Conservation (phyloP, 2,888 invertebrate genomes). For the Drosophila kanekoi region DNA sequence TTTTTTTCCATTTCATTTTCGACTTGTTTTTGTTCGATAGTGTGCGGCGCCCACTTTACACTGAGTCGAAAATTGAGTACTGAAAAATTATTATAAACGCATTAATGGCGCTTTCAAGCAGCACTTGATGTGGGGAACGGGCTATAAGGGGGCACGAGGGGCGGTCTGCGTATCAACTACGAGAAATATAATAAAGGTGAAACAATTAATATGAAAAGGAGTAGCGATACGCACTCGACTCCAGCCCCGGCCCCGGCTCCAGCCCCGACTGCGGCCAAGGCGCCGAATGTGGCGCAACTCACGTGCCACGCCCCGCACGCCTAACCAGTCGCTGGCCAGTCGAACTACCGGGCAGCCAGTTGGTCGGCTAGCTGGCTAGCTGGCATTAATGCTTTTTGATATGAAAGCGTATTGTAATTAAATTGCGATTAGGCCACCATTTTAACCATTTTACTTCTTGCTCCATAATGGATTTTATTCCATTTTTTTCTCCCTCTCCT, state of each 20-base stretch:
- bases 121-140: conserved; percentile 7
- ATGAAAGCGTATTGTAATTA: conserved; percentile 83
- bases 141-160: conserved; percentile 3
- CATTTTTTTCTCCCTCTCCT: conserved; percentile 56
- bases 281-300: conserved; percentile 55
- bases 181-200: conserved; percentile 73
- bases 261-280: conserved; percentile 16
- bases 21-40: conserved; percentile 22
- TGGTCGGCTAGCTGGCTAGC: conserved; percentile 43
- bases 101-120: conserved; percentile 73
- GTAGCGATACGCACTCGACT: conserved; percentile 61
- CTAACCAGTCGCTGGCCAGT: conserved; percentile 26
- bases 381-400: conserved; percentile 81
- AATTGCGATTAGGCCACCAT: conserved; percentile 86
- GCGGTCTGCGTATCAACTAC: conserved; percentile 59
- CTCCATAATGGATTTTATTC: conserved; percentile 78
- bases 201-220: conserved; percentile 74
- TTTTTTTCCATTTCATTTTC: conserved; percentile 1
- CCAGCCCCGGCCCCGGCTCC: too few relatives aligned
- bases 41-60: conserved; percentile 15
- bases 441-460: conserved; percentile 81
- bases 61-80: conserved; percentile 55
- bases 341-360: conserved; percentile 31
- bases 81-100: conserved; percentile 81
- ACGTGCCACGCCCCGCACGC: conserved; percentile 14